These are phyloP conservation scores for Idris sp. DNA, from an alignment of 1,140 invertebrate genomes.

Conservation along the genomic window DNA sequence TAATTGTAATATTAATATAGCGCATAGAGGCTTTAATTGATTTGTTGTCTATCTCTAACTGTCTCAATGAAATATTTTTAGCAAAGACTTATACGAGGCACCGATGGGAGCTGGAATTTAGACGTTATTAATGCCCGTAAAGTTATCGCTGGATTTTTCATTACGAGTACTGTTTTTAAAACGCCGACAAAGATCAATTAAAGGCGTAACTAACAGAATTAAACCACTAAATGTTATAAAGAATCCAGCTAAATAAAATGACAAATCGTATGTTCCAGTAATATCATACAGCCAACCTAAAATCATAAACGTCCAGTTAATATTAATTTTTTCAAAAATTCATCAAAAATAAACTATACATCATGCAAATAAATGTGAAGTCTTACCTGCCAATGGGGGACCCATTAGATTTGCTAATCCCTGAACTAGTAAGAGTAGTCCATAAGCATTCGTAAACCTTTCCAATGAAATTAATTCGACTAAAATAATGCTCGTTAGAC, in stretches of 20 bases:
- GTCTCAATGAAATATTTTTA: conserved; percentile 50
- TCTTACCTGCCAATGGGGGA: conserved; percentile 88
- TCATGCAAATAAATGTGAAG: conserved; percentile 1
- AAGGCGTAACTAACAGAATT: conserved; percentile 84
- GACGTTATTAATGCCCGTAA: conserved; percentile 71
- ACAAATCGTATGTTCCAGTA: conserved; percentile 87
- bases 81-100: conserved; percentile 48
- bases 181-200: conserved; percentile 76
- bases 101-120: conserved; percentile 61
- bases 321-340: not conserved
- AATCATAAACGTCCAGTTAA: conserved; percentile 46
- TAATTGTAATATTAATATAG: conserved; percentile 23
- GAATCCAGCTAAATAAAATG: conserved; percentile 91
- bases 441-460: conserved; percentile 93
- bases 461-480: conserved; percentile 91
- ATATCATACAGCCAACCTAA: conserved; percentile 89
- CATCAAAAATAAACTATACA: not conserved
- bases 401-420: conserved; percentile 92
- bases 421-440: conserved; percentile 90
- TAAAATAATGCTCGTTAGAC: conserved; percentile 90
- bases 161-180: conserved; percentile 59
- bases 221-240: conserved; percentile 91
- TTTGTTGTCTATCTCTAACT: conserved; percentile 45
- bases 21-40: conserved; percentile 34
- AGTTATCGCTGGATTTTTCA: conserved; percentile 61